phyloP scores from a whole-genome alignment of 2,797 vertebrate species.

The Falco cherrug region DNA sequence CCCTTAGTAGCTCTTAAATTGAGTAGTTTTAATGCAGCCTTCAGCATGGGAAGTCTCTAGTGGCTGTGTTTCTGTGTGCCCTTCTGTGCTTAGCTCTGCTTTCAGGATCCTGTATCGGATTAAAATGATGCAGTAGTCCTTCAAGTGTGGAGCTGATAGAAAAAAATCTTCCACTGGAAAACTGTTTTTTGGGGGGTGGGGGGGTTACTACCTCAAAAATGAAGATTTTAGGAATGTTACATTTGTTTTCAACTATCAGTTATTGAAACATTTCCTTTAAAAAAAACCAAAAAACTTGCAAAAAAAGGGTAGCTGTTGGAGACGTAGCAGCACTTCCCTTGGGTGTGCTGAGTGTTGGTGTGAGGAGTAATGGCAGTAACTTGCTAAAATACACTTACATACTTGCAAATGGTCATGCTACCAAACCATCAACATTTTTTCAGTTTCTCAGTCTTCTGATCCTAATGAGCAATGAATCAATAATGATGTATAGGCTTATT shows the following conservation, averaged over 20 bases:
- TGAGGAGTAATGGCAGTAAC: background rate
- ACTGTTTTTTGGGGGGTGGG: accelerated
- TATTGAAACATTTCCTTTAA: background rate
- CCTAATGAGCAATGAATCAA: background rate
- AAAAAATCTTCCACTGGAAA: background rate
- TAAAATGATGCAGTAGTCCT: background rate
- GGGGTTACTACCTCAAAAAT: background rate
- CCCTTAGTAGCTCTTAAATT: background rate
- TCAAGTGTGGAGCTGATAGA: background rate
- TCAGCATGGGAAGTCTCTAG: background rate
- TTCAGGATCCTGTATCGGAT: background rate
- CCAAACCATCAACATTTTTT: background rate
- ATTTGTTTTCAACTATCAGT: background rate
- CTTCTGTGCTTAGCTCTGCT: background rate
- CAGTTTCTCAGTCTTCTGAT: background rate
- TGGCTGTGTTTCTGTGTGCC: background rate
- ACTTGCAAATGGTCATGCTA: background rate
- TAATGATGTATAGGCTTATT: background rate
- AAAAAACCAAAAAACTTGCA: background rate
- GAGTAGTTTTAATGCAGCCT: background rate
- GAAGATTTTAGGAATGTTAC: background rate
- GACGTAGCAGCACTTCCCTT: background rate
- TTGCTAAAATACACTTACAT: background rate
- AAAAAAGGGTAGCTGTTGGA: background rate
- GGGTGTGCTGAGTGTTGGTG: background rate